Evolutionary conservation across 2,888 invertebrate genomes (phyloP), one percentile per base, ranked within the genome.

Genomic region (Pammene aurita): DNA sequence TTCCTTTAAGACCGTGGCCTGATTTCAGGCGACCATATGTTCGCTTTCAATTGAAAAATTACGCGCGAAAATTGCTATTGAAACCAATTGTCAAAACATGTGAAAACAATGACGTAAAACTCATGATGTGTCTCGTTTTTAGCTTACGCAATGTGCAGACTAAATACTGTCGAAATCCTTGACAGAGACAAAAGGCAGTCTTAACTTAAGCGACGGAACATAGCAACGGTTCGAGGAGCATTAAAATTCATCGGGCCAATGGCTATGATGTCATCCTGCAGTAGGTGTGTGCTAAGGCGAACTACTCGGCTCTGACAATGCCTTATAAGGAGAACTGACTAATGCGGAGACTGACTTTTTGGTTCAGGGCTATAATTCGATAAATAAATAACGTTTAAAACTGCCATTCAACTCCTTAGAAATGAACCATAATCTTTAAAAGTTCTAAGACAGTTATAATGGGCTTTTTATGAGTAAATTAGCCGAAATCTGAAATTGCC

Each of bases 271-370:
- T 92, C 92, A 92, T 85, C 80, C 72, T 71, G 74, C 69, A 73
- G 83, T 83, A 78, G 82, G 85, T 82, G 88, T 85, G 81, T 75
- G 76, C 64, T 82, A 80, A 80, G 80, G 78, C 80, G 73, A 78
- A 72, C 78, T 72, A 66, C 74, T 71, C 72, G 67, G 73, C 80
- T 76, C 72, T 78, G 80, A 84, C 83, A 84, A 79, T 77, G 76
- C 85, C 90, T 77, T 88, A 86, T 87, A 90, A 79, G 88, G 87
- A 80, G 83, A 88, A 88, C 85, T 88, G 88, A 88, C 87, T 89
- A 88, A 89, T 80, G 85, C 83, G 80, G 82, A 80, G 76, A 77
- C 76, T 75, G 76, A 76, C 76, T 84, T 87, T 73, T 85, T 80
- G 79, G 84, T 81, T 86, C 86, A 87, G 81, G 85, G 87, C 75